Conservation (phyloP, 2,113 vertebrate genomes). For the Manacus vitellinus region DNA sequence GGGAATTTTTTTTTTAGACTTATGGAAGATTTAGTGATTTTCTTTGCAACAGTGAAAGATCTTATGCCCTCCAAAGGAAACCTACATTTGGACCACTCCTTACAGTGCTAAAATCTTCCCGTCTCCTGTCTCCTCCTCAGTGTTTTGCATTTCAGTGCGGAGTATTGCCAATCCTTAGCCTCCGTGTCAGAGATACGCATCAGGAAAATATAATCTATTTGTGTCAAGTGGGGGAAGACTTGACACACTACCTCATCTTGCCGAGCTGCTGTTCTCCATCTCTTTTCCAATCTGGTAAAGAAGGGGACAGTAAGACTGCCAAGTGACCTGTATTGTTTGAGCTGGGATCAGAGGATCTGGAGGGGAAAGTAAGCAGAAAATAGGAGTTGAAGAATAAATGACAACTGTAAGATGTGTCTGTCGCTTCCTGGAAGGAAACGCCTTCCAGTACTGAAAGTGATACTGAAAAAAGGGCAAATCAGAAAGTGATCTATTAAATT, state of each 20-base stretch:
- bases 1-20: background rate
- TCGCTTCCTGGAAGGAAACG: background rate
- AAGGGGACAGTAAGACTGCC: background rate
- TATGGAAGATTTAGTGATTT: constrained; percentile 36
- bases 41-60: background rate
- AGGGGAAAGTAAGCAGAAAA: constrained; percentile 51
- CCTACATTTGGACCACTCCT: background rate
- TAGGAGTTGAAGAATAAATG: constrained; percentile 11
- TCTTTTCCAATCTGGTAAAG: background rate
- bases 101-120: constrained; percentile 5
- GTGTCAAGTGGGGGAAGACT: background rate
- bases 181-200: constrained; percentile 29
- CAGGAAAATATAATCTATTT: constrained; percentile 62
- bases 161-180: background rate
- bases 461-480: background rate
- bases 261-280: background rate
- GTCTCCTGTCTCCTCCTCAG: background rate
- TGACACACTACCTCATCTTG: background rate
- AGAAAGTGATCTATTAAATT: constrained; percentile 12
- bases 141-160: background rate
- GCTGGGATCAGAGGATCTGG: constrained; percentile 21
- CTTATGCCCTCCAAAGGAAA: background rate
- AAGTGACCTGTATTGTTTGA: constrained; percentile 10
- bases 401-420: background rate
- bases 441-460: constrained; percentile 22